These are phyloP conservation scores for Chlorospingus flavigularis DNA, from an alignment of 2,797 vertebrate genomes.

Conservation along the genomic window DNA sequence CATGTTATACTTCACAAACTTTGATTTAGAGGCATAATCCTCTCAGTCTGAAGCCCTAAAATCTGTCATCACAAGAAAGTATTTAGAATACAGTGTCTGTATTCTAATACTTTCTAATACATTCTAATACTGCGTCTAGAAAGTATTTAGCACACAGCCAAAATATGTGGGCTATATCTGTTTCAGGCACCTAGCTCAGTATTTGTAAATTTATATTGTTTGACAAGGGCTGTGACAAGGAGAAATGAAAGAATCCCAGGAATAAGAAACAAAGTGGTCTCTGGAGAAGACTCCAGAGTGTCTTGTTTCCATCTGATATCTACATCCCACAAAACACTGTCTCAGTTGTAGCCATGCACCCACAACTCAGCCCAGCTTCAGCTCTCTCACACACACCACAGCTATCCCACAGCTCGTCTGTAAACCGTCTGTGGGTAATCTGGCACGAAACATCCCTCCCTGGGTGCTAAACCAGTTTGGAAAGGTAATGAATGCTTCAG, in stretches of 20 bases:
- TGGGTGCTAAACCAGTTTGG: not conserved
- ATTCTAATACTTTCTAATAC: no score
- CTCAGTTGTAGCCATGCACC: not conserved
- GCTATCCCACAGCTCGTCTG: not conserved
- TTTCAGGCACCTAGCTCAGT: not conserved
- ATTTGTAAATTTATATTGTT: not conserved
- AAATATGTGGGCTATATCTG: not conserved
- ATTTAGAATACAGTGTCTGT: no score
- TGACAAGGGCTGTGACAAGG: not conserved
- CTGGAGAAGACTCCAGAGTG: not conserved
- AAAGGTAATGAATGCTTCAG: not conserved
- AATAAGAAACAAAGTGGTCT: not conserved
- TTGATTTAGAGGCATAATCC: not conserved
- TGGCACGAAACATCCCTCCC: not conserved
- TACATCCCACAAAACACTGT: not conserved
- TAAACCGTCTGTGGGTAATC: accelerated
- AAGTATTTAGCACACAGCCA: not conserved
- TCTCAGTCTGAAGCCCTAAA: not conserved
- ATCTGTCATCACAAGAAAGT: not conserved
- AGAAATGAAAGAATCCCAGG: not conserved
- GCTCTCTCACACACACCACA: not conserved
- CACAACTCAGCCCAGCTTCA: not conserved
- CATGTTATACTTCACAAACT: not conserved
- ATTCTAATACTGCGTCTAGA: no score
- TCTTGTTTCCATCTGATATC: accelerated